phyloP scores from a whole-genome alignment of 2,113 vertebrate species.

The Entomyzon cyanotis region DNA sequence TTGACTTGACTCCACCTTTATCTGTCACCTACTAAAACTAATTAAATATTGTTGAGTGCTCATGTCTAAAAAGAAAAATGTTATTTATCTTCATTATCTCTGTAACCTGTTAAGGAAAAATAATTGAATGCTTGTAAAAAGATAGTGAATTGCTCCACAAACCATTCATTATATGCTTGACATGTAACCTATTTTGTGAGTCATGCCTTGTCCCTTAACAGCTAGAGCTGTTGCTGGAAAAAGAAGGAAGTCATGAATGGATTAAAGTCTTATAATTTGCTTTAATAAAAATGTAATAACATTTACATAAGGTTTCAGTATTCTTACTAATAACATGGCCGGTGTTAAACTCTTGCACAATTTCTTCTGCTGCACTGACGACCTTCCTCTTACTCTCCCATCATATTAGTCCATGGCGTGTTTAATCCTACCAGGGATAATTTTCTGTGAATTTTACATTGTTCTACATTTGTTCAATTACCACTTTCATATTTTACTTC shows the following conservation, averaged over 20 bases:
- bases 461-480: not conserved
- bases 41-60: not conserved
- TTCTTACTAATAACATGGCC: not conserved
- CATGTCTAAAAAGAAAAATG: not conserved
- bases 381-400: not conserved
- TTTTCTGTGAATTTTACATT: not conserved
- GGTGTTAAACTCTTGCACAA: not conserved
- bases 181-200: not conserved
- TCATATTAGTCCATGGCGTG: not conserved
- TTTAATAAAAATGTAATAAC: not conserved
- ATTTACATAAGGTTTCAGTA: not conserved
- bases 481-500: not conserved
- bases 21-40: not conserved
- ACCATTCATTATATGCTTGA: not conserved
- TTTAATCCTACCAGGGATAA: not conserved
- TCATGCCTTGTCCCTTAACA: not conserved
- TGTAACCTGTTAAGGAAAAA: not conserved
- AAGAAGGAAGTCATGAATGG: not conserved
- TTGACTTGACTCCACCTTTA: not conserved
- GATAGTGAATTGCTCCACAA: not conserved
- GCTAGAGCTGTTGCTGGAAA: not conserved
- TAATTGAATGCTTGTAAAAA: not conserved
- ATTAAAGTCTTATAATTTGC: not conserved
- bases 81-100: not conserved
- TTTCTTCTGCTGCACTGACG: not conserved